Percentiles rank a stretch among this genome's conserved stretches.
phyloP scores from a whole-genome alignment of 2,888 invertebrate genomes.

The Hirtodrosophila alboralis region DNA sequence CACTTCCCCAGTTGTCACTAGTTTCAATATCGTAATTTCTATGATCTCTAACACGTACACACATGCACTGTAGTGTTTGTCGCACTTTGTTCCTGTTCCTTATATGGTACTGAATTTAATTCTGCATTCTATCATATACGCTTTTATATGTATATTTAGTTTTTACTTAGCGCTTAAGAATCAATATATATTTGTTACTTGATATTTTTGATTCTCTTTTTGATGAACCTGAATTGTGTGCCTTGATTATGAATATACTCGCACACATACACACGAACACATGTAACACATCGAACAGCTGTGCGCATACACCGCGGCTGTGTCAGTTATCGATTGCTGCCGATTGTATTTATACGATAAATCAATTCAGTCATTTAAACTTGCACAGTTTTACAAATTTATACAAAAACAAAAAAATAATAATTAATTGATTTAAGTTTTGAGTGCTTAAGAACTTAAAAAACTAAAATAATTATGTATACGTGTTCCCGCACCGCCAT shows the following conservation, averaged over 20 bases:
- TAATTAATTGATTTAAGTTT: too few species aligned
- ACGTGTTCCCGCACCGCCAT: too few species aligned
- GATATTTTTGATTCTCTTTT: not conserved
- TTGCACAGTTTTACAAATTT: too few species aligned
- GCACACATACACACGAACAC: slow-evolving; percentile 47
- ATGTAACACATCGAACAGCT: slow-evolving; percentile 55
- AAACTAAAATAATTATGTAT: too few species aligned
- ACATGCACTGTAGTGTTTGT: slow-evolving; percentile 22
- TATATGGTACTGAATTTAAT: slow-evolving; percentile 22
- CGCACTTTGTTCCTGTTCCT: slow-evolving; percentile 47
- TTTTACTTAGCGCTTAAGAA: not conserved
- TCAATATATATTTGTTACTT: not conserved
- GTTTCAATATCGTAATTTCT: slow-evolving; percentile 7
- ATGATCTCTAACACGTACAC: slow-evolving; percentile 32
- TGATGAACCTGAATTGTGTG: slow-evolving; percentile 10
- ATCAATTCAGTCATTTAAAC: slow-evolving; percentile 1
- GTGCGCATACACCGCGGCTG: slow-evolving; percentile 19
- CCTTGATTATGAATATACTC: slow-evolving; percentile 57
- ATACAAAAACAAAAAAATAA: too few species aligned
- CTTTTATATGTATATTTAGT: slow-evolving; percentile 11
- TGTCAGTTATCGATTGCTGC: slow-evolving; percentile 24
- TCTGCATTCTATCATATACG: not conserved
- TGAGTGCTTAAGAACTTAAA: too few species aligned
- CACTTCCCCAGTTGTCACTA: slow-evolving; percentile 8
- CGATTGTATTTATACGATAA: not conserved